Conservation (phyloP, 2,113 vertebrate genomes). For the Callospermophilus lateralis region DNA sequence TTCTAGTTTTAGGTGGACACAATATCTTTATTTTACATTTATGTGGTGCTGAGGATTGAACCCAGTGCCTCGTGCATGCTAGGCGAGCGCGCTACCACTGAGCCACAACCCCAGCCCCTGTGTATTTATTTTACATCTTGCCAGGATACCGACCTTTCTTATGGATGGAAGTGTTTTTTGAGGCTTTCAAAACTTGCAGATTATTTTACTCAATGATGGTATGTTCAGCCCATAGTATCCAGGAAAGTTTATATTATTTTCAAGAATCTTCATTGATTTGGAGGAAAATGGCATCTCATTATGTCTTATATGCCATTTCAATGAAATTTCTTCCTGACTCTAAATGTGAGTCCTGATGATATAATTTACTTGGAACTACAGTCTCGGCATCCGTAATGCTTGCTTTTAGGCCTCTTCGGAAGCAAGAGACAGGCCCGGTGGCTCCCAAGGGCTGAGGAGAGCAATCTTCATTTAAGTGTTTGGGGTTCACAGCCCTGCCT, state of each 20-base stretch:
- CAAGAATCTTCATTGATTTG: conserved; percentile 38
- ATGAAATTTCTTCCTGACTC: not conserved
- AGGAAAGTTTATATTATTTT: not conserved
- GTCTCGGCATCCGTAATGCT: not conserved
- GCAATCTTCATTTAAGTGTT: not conserved
- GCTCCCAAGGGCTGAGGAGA: not conserved
- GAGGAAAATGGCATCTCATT: not conserved
- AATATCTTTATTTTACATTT: too few relatives aligned
- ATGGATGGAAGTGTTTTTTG: not conserved
- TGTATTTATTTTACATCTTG: conserved; percentile 31
- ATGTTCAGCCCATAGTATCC: not conserved
- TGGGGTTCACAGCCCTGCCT: not conserved
- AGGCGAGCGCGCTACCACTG: too few relatives aligned
- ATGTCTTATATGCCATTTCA: not conserved
- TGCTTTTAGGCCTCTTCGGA: not conserved
- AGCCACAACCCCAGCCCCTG: too few relatives aligned
- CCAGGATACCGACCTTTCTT: not conserved
- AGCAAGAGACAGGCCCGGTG: fast-evolving
- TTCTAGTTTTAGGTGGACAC: too few relatives aligned
- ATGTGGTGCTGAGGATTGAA: too few relatives aligned
- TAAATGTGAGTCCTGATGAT: not conserved
- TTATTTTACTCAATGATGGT: not conserved
- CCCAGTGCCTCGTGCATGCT: too few relatives aligned
- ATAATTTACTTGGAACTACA: not conserved
- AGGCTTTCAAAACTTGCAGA: conserved; percentile 4